Evolutionary conservation across 2,888 invertebrate genomes (phyloP).

Genomic region (Harpagoxenus sublaevis): DNA sequence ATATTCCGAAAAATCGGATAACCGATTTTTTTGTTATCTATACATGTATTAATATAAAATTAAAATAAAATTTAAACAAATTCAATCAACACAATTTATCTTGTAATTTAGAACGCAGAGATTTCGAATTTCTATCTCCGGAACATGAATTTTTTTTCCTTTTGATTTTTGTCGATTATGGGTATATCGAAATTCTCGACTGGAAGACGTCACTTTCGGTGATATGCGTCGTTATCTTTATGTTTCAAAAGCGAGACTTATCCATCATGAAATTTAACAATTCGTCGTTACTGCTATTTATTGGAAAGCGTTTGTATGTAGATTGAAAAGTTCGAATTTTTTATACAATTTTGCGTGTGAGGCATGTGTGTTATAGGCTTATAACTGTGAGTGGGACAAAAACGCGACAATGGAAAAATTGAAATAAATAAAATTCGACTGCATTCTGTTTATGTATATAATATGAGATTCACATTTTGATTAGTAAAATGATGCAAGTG

Average conservation of each 20-base stretch:
- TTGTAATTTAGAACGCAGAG: background rate
- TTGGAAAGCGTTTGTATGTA: background rate
- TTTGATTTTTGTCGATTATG: constrained; percentile 18
- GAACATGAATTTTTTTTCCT: background rate
- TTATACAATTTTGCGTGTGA: background rate
- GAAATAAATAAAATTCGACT: background rate
- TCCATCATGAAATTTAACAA: constrained; percentile 9
- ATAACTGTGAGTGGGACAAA: background rate
- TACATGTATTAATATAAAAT: background rate
- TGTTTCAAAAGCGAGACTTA: background rate
- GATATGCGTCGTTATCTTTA: background rate
- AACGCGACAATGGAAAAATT: background rate
- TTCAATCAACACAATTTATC: background rate
- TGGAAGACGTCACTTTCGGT: constrained; percentile 1
- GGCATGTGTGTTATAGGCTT: background rate
- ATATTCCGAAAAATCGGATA: background rate
- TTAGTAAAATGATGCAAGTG: constrained; percentile 16
- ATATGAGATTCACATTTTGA: background rate
- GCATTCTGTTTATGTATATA: background rate
- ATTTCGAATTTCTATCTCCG: background rate
- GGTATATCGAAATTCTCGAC: background rate
- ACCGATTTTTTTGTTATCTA: background rate
- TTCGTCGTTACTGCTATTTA: background rate
- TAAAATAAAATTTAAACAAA: background rate
- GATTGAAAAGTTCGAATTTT: background rate